These are phyloP conservation scores for Emberiza fucata DNA, from an alignment of 2,113 vertebrate genomes.

Conservation along the genomic window DNA sequence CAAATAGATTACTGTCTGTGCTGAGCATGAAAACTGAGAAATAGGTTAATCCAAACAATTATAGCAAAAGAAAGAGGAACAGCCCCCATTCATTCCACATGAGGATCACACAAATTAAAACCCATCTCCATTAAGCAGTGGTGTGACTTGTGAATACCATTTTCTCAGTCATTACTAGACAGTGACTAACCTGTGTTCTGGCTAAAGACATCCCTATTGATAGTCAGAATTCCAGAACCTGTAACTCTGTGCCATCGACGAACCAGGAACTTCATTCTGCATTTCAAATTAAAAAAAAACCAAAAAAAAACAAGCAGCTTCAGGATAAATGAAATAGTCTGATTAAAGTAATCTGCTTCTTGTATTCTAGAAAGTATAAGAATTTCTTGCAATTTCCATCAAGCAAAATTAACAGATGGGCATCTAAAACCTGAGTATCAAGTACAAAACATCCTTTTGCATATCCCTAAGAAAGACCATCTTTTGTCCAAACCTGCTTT, in stretches of 20 bases:
- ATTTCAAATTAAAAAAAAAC: neutral
- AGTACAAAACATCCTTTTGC: neutral
- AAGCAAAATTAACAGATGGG: neutral
- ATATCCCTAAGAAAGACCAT: neutral
- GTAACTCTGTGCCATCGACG: slow-evolving; percentile 89
- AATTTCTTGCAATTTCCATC: neutral
- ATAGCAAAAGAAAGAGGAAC: neutral
- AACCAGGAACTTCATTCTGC: slow-evolving; percentile 95
- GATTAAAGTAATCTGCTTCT: neutral
- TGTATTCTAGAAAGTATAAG: neutral
- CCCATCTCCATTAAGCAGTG: neutral
- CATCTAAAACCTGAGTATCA: neutral
- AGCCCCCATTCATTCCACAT: neutral
- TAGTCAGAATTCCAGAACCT: slow-evolving; percentile 66
- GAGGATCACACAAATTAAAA: neutral
- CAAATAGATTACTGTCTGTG: neutral
- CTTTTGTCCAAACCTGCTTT: neutral
- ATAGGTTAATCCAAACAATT: neutral
- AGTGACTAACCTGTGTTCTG: slow-evolving; percentile 75
- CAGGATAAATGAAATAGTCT: neutral
- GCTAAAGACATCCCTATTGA: slow-evolving; percentile 81
- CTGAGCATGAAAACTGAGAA: neutral
- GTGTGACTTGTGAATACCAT: neutral
- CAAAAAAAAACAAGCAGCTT: neutral
- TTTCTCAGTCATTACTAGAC: neutral